phyloP scores from a whole-genome alignment of 1,140 invertebrate genomes.

The Tigriopus japonicus region DNA sequence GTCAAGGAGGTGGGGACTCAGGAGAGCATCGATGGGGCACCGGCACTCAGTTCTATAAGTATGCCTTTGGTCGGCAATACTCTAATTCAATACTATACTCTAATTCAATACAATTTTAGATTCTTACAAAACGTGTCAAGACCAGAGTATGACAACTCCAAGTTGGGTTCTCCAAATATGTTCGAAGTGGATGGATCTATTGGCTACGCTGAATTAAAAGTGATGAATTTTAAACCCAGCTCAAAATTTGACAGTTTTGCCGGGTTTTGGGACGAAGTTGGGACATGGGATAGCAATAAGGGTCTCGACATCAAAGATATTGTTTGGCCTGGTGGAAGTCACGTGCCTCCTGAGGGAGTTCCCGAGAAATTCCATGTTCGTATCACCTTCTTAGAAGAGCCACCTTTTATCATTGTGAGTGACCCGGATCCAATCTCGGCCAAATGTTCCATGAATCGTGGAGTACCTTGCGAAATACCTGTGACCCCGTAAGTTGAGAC shows the following conservation, averaged over 20 bases:
- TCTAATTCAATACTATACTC: too few relatives aligned
- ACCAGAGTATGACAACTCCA: too few relatives aligned
- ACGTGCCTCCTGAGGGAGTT: conserved; percentile 81
- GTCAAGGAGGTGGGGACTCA: neutral
- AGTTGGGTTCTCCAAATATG: too few relatives aligned
- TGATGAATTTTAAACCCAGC: too few relatives aligned
- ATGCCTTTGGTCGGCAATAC: neutral
- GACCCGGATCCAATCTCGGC: conserved; percentile 73
- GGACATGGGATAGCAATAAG: conserved; percentile 64
- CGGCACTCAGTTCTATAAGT: neutral
- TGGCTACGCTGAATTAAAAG: too few relatives aligned
- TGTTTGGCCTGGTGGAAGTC: conserved; percentile 84
- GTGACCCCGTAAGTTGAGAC: too few relatives aligned
- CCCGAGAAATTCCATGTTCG: conserved; percentile 87
- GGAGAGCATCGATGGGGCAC: neutral
- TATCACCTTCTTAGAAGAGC: conserved; percentile 89
- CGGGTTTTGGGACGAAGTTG: conserved; percentile 39
- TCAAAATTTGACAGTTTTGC: too few relatives aligned
- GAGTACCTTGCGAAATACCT: conserved; percentile 34
- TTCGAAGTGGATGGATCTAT: too few relatives aligned
- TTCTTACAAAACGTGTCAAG: too few relatives aligned
- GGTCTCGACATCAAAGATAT: conserved; percentile 87
- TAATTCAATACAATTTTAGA: neutral
- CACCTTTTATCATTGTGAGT: conserved; percentile 80
- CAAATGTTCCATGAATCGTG: conserved; percentile 68